Conservation (phyloP, 2,113 vertebrate species). For the Phaethon lepturus region DNA sequence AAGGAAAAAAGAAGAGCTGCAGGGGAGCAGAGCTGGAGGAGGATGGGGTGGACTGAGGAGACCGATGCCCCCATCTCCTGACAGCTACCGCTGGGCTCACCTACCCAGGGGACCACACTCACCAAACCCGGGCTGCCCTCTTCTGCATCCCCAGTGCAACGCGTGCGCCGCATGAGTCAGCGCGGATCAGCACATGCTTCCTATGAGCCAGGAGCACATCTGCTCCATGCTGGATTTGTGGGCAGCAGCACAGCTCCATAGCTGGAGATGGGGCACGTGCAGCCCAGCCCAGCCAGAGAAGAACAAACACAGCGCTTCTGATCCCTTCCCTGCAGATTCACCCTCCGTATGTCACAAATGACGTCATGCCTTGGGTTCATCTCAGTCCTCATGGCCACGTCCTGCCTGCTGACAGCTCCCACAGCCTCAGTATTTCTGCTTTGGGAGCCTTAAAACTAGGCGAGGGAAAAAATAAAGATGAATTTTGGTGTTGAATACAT, state of each 20-base stretch:
- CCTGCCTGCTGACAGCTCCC: neutral
- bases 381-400: neutral
- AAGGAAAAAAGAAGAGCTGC: neutral
- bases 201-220: neutral
- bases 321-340: neutral
- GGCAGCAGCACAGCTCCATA: neutral
- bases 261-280: neutral
- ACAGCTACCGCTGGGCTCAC: rapidly evolving
- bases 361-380: neutral
- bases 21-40: neutral
- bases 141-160: neutral
- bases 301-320: neutral
- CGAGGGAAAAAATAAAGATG: neutral
- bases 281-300: neutral
- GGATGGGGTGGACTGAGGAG: neutral
- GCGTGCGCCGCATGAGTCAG: rapidly evolving
- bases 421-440: neutral
- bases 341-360: neutral
- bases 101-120: neutral
- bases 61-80: neutral
- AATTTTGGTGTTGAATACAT: neutral
- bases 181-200: neutral
- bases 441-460: neutral
- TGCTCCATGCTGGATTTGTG: neutral
- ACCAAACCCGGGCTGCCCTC: neutral